phyloP scores from a whole-genome alignment of 2,888 invertebrate genomes.

The Norana najaformis region DNA sequence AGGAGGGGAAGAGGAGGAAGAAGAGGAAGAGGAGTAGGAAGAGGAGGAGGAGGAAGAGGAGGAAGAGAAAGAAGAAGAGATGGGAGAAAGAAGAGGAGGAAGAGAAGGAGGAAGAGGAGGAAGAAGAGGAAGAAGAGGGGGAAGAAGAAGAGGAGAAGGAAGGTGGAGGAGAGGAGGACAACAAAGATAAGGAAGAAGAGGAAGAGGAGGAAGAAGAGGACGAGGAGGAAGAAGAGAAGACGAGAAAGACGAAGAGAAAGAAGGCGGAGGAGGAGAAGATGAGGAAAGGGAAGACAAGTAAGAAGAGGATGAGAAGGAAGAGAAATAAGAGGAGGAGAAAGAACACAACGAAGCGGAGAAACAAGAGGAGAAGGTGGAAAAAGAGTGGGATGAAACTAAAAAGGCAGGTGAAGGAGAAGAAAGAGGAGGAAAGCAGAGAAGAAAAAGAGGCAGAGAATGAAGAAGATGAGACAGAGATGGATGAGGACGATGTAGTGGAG shows the following conservation, averaged over 20 bases:
- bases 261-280: neutral
- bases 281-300: neutral
- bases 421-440: neutral
- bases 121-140: neutral
- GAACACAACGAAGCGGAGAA: neutral
- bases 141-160: neutral
- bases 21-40: neutral
- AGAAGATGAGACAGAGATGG: no score
- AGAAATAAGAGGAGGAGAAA: neutral
- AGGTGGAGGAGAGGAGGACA: neutral
- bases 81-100: neutral
- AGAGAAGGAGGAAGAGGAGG: neutral
- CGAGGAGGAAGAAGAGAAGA: neutral
- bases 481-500: neutral
- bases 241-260: neutral
- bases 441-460: neutral
- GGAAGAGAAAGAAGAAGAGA: neutral
- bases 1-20: neutral
- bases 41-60: neutral
- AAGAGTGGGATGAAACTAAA: no score
- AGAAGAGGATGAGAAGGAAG: neutral
- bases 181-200: neutral
- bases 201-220: neutral
- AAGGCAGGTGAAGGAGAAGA: neutral
- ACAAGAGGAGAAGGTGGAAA: neutral